Evolutionary conservation across 2,888 invertebrate genomes (phyloP).

Genomic region (Aphodius sticticus): DNA sequence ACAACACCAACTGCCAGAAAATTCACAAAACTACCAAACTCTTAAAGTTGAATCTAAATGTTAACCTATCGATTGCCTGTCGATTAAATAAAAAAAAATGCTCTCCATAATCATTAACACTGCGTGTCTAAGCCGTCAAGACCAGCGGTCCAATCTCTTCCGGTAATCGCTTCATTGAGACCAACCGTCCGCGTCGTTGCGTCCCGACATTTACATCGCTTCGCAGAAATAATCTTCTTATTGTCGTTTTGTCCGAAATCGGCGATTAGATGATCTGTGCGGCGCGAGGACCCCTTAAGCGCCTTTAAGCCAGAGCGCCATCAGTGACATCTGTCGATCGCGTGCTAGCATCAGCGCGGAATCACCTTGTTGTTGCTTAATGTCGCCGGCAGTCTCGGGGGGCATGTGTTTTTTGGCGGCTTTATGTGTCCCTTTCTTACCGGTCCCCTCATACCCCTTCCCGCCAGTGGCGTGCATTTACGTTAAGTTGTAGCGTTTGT

Average conservation of each 20-base stretch:
- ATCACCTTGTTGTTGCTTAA: conserved; percentile 26
- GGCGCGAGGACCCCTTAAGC: not conserved
- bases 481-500: not conserved
- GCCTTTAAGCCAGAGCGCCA: conserved; percentile 7
- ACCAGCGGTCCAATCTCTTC: not conserved
- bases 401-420: conserved; percentile 23
- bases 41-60: too few species aligned
- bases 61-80: too few species aligned
- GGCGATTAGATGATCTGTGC: not conserved
- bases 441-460: not conserved
- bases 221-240: not conserved
- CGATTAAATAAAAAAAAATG: too few species aligned
- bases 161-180: not conserved
- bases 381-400: conserved; percentile 29
- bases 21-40: too few species aligned
- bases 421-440: not conserved
- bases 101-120: not conserved
- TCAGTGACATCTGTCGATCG: conserved; percentile 19
- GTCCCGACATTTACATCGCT: not conserved
- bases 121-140: not conserved
- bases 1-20: too few species aligned
- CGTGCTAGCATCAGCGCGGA: conserved; percentile 12
- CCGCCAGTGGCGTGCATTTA: not conserved
- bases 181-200: not conserved
- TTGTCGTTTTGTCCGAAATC: not conserved